Evolutionary conservation across 2,888 invertebrate genomes (phyloP).

Genomic region (Reticulitermes lucifugus): DNA sequence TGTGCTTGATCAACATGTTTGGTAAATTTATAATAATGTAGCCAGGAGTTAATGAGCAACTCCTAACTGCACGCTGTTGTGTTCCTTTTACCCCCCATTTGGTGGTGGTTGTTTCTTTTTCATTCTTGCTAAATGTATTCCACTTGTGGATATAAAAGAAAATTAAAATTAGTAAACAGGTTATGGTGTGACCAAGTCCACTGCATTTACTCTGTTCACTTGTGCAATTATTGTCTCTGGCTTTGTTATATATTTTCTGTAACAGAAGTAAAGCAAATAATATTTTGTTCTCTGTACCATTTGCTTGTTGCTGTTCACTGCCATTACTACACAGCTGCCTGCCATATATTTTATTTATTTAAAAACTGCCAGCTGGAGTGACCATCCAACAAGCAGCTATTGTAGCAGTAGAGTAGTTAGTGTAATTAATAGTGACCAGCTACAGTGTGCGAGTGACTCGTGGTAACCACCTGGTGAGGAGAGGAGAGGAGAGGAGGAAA

Average conservation of each 20-base stretch:
- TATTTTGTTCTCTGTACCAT: conserved; percentile 29
- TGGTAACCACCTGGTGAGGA: too few relatives aligned
- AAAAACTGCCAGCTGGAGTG: conserved; percentile 36
- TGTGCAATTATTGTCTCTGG: conserved; percentile 9
- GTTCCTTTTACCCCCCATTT: conserved; percentile 33
- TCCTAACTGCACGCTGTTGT: conserved; percentile 37
- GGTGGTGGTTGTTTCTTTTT: conserved; percentile 42
- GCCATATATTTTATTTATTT: not conserved
- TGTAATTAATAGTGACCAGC: not conserved
- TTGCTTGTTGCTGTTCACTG: conserved; percentile 46
- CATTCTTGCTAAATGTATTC: conserved; percentile 27
- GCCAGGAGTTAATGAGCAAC: conserved; percentile 34
- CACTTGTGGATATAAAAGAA: conserved; percentile 11
- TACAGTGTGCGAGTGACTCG: not conserved
- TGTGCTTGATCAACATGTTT: conserved; percentile 34
- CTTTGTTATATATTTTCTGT: conserved; percentile 15
- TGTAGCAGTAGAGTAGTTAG: not conserved
- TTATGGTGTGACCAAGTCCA: conserved; percentile 13
- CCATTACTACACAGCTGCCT: conserved; percentile 42
- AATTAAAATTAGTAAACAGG: conserved; percentile 29
- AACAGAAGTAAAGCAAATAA: not conserved
- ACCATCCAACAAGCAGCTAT: conserved; percentile 43
- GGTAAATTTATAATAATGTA: conserved; percentile 14
- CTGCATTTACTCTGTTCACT: conserved; percentile 16
- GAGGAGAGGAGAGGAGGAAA: too few relatives aligned